Conservation (phyloP, 2,113 vertebrate genomes). For the Megaceryle torquata region DNA sequence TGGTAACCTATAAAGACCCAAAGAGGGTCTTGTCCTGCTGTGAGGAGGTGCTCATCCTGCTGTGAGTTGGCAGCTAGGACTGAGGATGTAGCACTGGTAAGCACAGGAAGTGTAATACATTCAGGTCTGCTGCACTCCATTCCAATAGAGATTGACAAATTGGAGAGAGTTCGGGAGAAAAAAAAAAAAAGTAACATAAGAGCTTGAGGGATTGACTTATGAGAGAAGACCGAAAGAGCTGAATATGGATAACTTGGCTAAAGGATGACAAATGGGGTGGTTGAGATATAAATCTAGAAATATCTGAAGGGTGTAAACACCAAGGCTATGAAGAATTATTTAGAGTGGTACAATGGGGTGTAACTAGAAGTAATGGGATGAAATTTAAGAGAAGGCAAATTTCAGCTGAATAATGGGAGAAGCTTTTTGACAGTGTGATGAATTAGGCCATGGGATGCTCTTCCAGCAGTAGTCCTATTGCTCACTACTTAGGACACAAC, state of each 20-base stretch:
- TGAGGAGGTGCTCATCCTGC: no score
- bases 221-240: constrained; percentile 60
- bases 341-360: constrained; percentile 68
- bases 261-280: constrained; percentile 66
- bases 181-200: constrained; percentile 44
- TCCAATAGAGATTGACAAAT: constrained; percentile 59
- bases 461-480: constrained; percentile 20
- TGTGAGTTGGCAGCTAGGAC: background rate
- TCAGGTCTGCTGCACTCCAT: constrained; percentile 51
- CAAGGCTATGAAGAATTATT: constrained; percentile 72
- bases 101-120: constrained; percentile 29
- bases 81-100: background rate
- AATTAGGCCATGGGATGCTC: constrained; percentile 44
- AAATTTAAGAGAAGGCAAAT: constrained; percentile 71
- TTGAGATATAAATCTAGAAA: constrained; percentile 69
- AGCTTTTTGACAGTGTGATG: constrained; percentile 64
- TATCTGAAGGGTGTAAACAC: constrained; percentile 71
- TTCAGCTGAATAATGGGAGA: constrained; percentile 67
- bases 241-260: constrained; percentile 69
- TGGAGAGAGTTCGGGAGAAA: constrained; percentile 37
- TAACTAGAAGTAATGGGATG: constrained; percentile 71
- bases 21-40: background rate
- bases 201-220: constrained; percentile 65
- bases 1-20: background rate
- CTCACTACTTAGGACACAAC: constrained; percentile 25